phyloP scores from a whole-genome alignment of 2,888 invertebrate genomes.

The Leucoma salicis region DNA sequence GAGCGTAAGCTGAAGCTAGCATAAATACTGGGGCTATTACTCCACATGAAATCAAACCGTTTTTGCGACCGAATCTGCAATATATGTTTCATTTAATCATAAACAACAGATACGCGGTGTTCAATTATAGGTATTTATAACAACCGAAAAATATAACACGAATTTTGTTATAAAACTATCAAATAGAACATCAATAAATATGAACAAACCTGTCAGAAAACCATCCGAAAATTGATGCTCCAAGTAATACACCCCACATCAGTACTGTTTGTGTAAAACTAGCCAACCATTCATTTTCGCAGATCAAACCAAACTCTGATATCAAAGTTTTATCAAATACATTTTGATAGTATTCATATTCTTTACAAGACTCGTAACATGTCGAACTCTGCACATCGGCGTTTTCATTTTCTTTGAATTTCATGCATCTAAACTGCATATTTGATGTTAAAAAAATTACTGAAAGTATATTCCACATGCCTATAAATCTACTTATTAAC shows the following conservation, averaged over 20 bases:
- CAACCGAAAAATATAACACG: too few species aligned
- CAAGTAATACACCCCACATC: conserved; percentile 53
- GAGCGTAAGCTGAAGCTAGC: conserved; percentile 83
- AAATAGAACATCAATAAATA: too few species aligned
- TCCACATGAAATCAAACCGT: conserved; percentile 84
- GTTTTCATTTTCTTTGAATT: conserved; percentile 33
- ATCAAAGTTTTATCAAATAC: conserved; percentile 45
- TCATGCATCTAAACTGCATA: conserved; percentile 45
- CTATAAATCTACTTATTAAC: conserved; percentile 36
- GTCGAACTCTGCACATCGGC: conserved; percentile 36
- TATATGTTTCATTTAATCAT: too few species aligned
- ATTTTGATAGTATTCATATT: conserved; percentile 41
- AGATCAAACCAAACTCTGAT: conserved; percentile 51
- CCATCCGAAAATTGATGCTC: conserved; percentile 53
- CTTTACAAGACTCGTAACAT: conserved; percentile 48
- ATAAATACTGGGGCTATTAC: conserved; percentile 85
- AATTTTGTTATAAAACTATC: too few species aligned
- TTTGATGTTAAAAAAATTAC: conserved; percentile 50
- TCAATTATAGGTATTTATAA: too few species aligned
- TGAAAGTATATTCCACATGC: conserved; percentile 44
- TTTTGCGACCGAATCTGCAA: conserved; percentile 62
- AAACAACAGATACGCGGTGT: too few species aligned
- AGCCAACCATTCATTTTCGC: conserved; percentile 50
- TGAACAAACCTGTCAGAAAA: conserved; percentile 60
- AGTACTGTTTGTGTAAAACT: conserved; percentile 50